Base-by-base conservation (phyloP, 2,888 invertebrate species). In the Coremacera marginata region DNA sequence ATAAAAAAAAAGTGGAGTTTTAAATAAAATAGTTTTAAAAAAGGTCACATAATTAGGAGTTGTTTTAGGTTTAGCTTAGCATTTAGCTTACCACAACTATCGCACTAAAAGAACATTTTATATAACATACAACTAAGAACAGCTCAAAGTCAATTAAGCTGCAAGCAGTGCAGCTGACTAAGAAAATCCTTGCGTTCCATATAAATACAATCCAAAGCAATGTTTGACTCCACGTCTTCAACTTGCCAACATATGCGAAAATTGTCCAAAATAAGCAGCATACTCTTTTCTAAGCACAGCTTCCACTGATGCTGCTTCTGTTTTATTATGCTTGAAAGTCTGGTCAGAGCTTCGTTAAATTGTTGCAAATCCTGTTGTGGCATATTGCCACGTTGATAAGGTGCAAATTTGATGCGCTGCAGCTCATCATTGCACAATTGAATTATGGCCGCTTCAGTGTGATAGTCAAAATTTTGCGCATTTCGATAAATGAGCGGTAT, bases 211-310 rank as follows among this genome's bases (percentile, higher is more conserved):
- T 76, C 57, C 34, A 80, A 71, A 9, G 73, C 1, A 11, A 65
- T 22, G n/a, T 73, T 31, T 4, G 31, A 34, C 51, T 49, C 25
- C 49, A 52, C 52, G 0, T 19, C n/a, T 37, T 52, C 25, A 14
- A 79, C 9, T 75, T 78, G 52, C 94, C 95, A 9, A 91, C 90
- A 86, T 92, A 94, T 90, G 78, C 95, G 90, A 91, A 93, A 95
- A 89, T 95, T 95, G 85, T 95, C 94, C 82, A 95, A 90, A 77
- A 93, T 92, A 81, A 94, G 87, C 2, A 95, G 92, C 3, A 91
- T 91, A 31, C 95, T 95, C 81, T 94, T 93, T 70, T 85, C 84
- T 8, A 93, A 86, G 87, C 91, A 91, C 65, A 93, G 89, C 82
- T 88, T 87, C 91, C 91, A 92, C 82, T 91, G 91, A 80, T 90